Percentiles rank a stretch among this genome's conserved stretches.
These are phyloP conservation scores for Indicator indicator DNA, from an alignment of 2,113 vertebrate genomes.

Conservation along the genomic window DNA sequence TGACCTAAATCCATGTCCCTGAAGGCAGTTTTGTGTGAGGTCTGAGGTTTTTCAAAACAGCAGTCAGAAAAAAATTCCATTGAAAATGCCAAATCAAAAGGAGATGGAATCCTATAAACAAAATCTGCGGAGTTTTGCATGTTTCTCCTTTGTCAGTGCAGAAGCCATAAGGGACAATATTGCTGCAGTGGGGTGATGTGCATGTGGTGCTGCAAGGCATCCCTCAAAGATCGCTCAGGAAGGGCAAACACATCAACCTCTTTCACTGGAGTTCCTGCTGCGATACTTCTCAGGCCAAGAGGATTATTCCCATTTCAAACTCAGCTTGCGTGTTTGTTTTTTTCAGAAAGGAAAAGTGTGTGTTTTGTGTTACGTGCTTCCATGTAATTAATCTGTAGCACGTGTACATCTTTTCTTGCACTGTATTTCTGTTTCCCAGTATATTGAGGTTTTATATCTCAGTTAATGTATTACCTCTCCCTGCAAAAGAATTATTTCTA, in stretches of 20 bases:
- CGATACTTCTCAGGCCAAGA: background rate
- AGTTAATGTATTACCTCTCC: slow-evolving; percentile 47
- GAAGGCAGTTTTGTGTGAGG: background rate
- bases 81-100: background rate
- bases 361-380: background rate
- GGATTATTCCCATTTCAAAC: background rate
- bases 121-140: background rate
- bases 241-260: background rate
- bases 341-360: background rate
- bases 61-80: background rate
- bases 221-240: accelerated
- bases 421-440: background rate
- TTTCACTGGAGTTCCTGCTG: background rate
- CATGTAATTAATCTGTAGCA: slow-evolving; percentile 33
- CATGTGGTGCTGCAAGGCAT: background rate
- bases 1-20: background rate
- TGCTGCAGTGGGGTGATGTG: accelerated
- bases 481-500: slow-evolving; percentile 67
- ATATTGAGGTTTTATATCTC: slow-evolving; percentile 54
- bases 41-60: background rate
- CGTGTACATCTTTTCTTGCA: background rate
- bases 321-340: background rate
- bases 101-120: background rate
- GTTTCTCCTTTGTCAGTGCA: background rate
- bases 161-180: background rate